These are phyloP conservation scores for Callospermophilus lateralis DNA, from an alignment of 2,113 vertebrate genomes.

Conservation along the genomic window DNA sequence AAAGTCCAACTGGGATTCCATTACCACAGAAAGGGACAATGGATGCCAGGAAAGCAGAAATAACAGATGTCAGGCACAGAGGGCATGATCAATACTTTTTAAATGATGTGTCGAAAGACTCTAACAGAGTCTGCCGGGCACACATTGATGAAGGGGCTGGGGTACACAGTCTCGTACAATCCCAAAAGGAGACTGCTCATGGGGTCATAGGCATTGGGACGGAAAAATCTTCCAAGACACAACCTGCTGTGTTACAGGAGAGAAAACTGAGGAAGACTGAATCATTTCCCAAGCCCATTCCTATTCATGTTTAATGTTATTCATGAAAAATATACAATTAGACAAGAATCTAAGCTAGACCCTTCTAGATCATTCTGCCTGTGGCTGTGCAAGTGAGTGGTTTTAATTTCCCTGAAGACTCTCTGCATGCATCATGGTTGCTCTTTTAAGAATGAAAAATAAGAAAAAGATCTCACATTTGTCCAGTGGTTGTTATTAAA, in stretches of 20 bases:
- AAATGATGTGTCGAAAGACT: background rate
- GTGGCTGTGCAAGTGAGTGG: constrained; percentile 58
- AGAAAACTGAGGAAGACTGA: background rate
- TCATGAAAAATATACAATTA: constrained; percentile 70
- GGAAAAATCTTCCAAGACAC: background rate
- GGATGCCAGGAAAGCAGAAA: background rate
- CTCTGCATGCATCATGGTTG: constrained; percentile 27
- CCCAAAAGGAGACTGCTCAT: background rate
- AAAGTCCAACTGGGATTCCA: background rate
- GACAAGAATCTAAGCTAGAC: constrained; percentile 33
- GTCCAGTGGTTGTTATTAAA: constrained; percentile 59
- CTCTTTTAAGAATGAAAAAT: constrained; percentile 80
- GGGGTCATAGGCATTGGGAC: background rate
- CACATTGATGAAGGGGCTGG: background rate
- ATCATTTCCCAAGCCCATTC: background rate
- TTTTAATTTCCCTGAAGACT: constrained; percentile 79
- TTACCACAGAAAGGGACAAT: background rate
- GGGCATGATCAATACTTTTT: background rate
- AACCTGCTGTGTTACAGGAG: background rate
- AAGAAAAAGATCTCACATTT: constrained; percentile 41
- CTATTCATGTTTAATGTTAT: constrained; percentile 67
- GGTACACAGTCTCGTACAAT: background rate
- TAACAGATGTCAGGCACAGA: background rate
- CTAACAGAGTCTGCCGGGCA: background rate
- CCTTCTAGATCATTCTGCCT: constrained; percentile 59